These are phyloP conservation scores for Muschampia staudingeri DNA, from an alignment of 2,888 invertebrate species.

Conservation along the genomic window DNA sequence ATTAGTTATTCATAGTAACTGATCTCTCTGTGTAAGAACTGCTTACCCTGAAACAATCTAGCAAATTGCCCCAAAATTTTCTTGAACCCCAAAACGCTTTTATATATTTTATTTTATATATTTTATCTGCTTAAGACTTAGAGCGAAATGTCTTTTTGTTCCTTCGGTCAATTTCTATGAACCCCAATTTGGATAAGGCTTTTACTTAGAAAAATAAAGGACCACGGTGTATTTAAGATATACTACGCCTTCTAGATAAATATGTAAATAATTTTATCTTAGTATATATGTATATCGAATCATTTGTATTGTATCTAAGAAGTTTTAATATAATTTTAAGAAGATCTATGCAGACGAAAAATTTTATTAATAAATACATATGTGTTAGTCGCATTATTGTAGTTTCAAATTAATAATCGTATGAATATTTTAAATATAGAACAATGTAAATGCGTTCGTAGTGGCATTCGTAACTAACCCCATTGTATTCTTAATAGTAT, in stretches of 20 bases:
- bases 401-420: conserved; percentile 37
- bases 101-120: not conserved
- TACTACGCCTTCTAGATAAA: conserved; percentile 82
- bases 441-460: conserved; percentile 70
- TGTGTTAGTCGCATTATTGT: conserved; percentile 61
- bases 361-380: conserved; percentile 68
- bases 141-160: conserved; percentile 44
- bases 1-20: not conserved
- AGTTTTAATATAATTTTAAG: conserved; percentile 58
- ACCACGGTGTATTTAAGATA: conserved; percentile 83
- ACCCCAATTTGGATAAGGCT: conserved; percentile 71
- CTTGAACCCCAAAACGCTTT: not conserved
- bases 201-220: conserved; percentile 75
- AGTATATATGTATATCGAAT: conserved; percentile 39
- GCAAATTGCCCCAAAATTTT: conserved; percentile 7
- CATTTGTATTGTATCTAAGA: conserved; percentile 43
- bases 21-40: not conserved
- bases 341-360: conserved; percentile 58
- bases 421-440: conserved; percentile 58
- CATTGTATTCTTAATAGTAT: conserved; percentile 59
- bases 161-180: conserved; percentile 71
- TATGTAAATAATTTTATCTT: conserved; percentile 71
- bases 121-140: not conserved
- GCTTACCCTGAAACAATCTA: not conserved
- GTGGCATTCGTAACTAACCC: conserved; percentile 58